Conservation (phyloP, 2,797 vertebrate genomes). For the Vultur gryphus region DNA sequence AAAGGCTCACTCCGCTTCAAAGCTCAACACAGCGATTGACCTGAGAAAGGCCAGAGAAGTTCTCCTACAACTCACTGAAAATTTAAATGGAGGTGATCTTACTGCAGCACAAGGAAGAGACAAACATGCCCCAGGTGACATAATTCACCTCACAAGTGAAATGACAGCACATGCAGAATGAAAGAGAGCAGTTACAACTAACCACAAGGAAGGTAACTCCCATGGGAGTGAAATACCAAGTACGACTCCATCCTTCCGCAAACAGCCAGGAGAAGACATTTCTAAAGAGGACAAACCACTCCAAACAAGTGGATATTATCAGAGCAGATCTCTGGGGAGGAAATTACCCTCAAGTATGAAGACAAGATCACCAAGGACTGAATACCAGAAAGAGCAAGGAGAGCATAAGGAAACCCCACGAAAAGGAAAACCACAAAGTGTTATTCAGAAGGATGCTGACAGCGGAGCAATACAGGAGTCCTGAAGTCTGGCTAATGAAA, state of each 20-base stretch:
- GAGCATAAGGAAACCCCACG: neutral
- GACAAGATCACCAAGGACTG: neutral
- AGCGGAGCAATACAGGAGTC: neutral
- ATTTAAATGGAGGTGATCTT: neutral
- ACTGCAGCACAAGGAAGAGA: neutral
- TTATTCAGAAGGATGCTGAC: neutral
- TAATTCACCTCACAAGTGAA: neutral
- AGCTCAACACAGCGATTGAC: rapidly evolving
- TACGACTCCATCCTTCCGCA: neutral
- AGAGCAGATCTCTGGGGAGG: neutral
- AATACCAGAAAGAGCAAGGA: neutral
- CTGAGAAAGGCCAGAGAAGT: neutral
- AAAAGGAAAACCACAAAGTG: neutral
- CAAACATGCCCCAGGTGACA: neutral
- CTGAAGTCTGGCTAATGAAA: too few relatives aligned
- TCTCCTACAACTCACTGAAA: neutral
- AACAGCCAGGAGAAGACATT: neutral
- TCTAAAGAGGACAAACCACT: neutral
- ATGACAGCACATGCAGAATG: neutral
- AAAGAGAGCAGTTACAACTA: neutral
- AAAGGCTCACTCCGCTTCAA: neutral
- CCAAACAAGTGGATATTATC: neutral
- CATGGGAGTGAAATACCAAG: neutral
- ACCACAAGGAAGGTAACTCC: neutral
- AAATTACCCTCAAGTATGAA: neutral